phyloP scores from a whole-genome alignment of 2,113 vertebrate species.

The Campylorhamphus procurvoides region DNA sequence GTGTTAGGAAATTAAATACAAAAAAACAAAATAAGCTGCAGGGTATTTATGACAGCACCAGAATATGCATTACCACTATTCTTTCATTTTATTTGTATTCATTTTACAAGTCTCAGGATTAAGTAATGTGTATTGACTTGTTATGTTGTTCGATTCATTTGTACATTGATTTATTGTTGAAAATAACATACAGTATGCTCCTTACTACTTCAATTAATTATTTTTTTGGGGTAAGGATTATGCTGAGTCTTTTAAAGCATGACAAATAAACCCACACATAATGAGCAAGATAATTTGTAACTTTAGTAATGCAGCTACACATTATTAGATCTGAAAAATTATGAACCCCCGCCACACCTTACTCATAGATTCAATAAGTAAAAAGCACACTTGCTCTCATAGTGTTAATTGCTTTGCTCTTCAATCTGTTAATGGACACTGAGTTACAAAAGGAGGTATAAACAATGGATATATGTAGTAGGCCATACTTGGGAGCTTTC shows the following conservation, averaged over 20 bases:
- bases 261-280: neutral
- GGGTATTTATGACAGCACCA: neutral
- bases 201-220: neutral
- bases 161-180: neutral
- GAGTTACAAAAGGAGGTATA: neutral
- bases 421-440: neutral
- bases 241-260: neutral
- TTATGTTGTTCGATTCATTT: neutral
- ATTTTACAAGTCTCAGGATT: neutral
- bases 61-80: neutral
- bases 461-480: neutral
- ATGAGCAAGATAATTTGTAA: neutral
- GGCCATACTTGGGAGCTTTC: neutral
- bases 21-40: neutral
- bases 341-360: neutral
- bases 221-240: neutral
- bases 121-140: neutral
- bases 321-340: neutral
- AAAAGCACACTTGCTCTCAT: neutral
- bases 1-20: neutral
- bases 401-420: neutral
- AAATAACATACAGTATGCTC: neutral
- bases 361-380: neutral
- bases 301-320: neutral
- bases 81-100: neutral